Conservation (phyloP, 2,888 invertebrate species). For the Pantelozetes paolii region DNA sequence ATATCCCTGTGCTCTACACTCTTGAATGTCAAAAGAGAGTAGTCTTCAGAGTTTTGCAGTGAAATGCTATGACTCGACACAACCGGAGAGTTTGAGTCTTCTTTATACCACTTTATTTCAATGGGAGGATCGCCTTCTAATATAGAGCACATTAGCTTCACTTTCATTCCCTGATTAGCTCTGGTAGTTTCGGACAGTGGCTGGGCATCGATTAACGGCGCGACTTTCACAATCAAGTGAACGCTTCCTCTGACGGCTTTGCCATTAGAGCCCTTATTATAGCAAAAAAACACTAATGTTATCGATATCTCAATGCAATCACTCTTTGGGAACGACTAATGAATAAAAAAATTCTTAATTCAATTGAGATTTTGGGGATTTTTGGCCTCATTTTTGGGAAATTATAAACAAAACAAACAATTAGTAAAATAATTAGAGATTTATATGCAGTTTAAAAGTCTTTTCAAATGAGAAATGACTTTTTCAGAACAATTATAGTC, state of each 20-base stretch:
- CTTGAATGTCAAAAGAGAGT: conserved; percentile 52
- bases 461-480: too few species aligned
- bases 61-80: conserved; percentile 42
- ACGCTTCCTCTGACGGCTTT: conserved; percentile 37
- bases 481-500: too few species aligned
- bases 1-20: conserved; percentile 39
- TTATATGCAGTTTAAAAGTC: background rate
- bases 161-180: conserved; percentile 46
- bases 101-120: conserved; percentile 51
- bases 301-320: background rate
- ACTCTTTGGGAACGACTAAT: conserved; percentile 42
- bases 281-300: background rate
- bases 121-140: conserved; percentile 52
- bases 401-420: background rate
- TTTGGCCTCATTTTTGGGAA: conserved; percentile 11
- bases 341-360: conserved; percentile 31
- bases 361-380: conserved; percentile 3
- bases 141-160: conserved; percentile 46
- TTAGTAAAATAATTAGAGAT: background rate
- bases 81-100: conserved; percentile 13
- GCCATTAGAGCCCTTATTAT: conserved; percentile 39
- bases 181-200: conserved; percentile 41
- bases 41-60: conserved; percentile 51
- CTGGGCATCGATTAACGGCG: conserved; percentile 45
- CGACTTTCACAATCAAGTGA: conserved; percentile 42